Evolutionary conservation across 2,888 invertebrate genomes (phyloP).

Genomic region (Calameuta filiformis): DNA sequence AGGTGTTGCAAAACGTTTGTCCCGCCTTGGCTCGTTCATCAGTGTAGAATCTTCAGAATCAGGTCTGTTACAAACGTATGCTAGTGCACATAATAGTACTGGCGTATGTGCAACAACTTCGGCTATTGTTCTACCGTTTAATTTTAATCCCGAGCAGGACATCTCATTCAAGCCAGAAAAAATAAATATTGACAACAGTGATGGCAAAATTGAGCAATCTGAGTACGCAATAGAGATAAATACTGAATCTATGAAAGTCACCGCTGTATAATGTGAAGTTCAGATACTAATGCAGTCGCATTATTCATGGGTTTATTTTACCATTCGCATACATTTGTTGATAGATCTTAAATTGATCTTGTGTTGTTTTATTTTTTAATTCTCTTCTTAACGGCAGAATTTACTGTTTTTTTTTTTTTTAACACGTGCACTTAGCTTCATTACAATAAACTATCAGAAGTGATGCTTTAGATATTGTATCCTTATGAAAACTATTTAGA

Average conservation of each 20-base stretch:
- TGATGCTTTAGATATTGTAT: not conserved
- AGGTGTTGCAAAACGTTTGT: constrained; percentile 64
- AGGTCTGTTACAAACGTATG: constrained; percentile 22
- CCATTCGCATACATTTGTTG: not conserved
- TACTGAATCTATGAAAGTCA: constrained; percentile 55
- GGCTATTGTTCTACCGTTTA: constrained; percentile 67
- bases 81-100: constrained; percentile 19
- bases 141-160: constrained; percentile 63
- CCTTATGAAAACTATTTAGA: not conserved
- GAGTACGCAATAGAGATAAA: constrained; percentile 54
- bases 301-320: not conserved
- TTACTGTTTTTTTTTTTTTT: not conserved
- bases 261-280: constrained; percentile 50
- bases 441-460: not conserved
- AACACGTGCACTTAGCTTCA: not conserved
- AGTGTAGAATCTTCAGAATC: constrained; percentile 60
- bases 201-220: constrained; percentile 36
- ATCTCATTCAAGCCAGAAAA: constrained; percentile 30
- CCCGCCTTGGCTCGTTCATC: constrained; percentile 69
- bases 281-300: not conserved
- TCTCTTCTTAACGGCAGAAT: not conserved
- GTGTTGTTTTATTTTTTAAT: not conserved
- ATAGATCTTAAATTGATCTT: not conserved
- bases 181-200: constrained; percentile 18
- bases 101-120: constrained; percentile 49